phyloP scores from a whole-genome alignment of 37 sponge, comb jelly and placozoan species.

The Eunapius fragilis region DNA sequence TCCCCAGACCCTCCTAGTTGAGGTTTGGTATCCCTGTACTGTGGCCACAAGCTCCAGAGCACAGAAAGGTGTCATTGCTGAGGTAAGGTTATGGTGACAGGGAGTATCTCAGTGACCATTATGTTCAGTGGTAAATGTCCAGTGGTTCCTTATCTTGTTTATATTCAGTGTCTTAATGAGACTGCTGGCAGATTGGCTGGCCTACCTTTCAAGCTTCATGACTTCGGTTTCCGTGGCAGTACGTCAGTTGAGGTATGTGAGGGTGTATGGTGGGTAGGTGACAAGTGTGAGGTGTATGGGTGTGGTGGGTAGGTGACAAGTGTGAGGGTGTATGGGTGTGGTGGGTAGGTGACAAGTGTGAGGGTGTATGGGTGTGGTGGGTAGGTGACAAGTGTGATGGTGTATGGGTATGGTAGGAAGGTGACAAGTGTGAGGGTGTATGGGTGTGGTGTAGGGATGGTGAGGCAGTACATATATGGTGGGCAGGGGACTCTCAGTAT shows the following conservation, averaged over 20 bases:
- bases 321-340: too few relatives aligned
- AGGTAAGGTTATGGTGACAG: slow-evolving; percentile 34
- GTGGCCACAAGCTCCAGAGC: slow-evolving; percentile 92
- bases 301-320: too few relatives aligned
- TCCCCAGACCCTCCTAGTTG: slow-evolving; percentile 82
- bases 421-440: too few relatives aligned
- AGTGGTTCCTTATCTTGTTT: background rate
- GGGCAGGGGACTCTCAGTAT: too few relatives aligned
- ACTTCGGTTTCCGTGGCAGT: slow-evolving; percentile 92
- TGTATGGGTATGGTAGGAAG: too few relatives aligned
- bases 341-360: too few relatives aligned
- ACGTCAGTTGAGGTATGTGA: slow-evolving; percentile 78
- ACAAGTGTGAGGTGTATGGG: too few relatives aligned
- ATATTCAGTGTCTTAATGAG: slow-evolving; percentile 84
- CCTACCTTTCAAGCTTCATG: slow-evolving; percentile 92
- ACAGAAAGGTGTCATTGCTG: slow-evolving; percentile 84
- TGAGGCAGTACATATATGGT: too few relatives aligned
- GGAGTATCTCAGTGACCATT: background rate
- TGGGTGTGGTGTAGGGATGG: too few relatives aligned
- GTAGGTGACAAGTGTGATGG: too few relatives aligned
- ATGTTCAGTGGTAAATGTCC: background rate
- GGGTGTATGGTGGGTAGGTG: too few relatives aligned
- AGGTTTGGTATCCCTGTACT: slow-evolving; percentile 94
- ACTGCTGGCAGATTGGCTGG: slow-evolving; percentile 87
- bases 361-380: too few relatives aligned